These are phyloP conservation scores for Colaptes auratus DNA, from an alignment of 2,113 vertebrate species.

Conservation along the genomic window DNA sequence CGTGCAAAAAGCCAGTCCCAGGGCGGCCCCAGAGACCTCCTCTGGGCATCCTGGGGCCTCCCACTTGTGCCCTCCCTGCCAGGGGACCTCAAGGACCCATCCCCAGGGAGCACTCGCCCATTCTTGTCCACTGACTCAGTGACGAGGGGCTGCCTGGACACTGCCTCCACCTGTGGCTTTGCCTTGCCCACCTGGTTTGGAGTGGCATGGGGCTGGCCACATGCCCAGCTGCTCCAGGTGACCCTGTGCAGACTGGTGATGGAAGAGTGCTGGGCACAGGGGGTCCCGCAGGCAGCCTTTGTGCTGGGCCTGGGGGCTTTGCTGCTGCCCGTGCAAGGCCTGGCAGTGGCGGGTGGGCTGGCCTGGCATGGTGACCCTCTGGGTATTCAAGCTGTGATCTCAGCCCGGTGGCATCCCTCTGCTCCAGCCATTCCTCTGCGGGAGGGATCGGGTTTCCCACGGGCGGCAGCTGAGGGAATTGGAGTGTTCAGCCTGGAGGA, in stretches of 20 bases:
- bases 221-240: not conserved
- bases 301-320: not conserved
- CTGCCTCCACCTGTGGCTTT: rapidly evolving
- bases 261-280: rapidly evolving
- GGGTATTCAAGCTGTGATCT: not conserved
- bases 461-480: not conserved
- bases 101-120: rapidly evolving
- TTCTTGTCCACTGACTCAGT: not conserved
- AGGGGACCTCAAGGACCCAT: not conserved
- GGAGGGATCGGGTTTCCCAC: not conserved
- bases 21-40: not conserved
- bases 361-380: rapidly evolving
- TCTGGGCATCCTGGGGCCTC: rapidly evolving
- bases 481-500: no score
- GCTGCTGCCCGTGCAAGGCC: not conserved
- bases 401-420: not conserved
- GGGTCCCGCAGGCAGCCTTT: not conserved
- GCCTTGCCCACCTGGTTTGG: not conserved
- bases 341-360: rapidly evolving
- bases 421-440: rapidly evolving
- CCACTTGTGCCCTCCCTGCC: rapidly evolving
- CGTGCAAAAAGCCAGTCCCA: rapidly evolving
- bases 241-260: not conserved
- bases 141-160: rapidly evolving
- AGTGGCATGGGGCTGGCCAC: rapidly evolving